phyloP scores from a whole-genome alignment of 2,797 vertebrate genomes.

The Columba guinea region DNA sequence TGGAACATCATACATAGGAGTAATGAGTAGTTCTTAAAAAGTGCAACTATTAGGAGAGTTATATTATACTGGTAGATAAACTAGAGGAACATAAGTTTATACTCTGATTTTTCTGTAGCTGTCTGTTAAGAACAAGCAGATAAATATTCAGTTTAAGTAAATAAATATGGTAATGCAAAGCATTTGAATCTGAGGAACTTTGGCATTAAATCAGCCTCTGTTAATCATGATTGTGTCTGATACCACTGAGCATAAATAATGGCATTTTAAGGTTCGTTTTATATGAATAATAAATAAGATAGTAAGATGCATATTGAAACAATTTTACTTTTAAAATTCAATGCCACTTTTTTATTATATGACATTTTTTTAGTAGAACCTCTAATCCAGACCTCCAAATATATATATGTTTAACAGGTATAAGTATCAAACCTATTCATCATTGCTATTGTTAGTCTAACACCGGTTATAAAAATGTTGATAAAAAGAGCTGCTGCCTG shows the following conservation, averaged over 20 bases:
- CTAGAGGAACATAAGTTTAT: background rate
- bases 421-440: background rate
- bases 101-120: background rate
- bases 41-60: background rate
- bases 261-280: conserved; percentile 24
- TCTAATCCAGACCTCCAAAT: background rate
- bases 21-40: background rate
- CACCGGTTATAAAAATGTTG: background rate
- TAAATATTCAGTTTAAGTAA: conserved; percentile 23
- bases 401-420: too few species aligned
- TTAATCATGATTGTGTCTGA: conserved; percentile 23
- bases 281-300: background rate
- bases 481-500: background rate
- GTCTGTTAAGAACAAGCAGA: background rate
- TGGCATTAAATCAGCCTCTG: background rate
- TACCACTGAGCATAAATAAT: background rate
- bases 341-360: background rate
- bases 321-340: background rate
- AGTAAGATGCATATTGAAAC: background rate
- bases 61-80: background rate
- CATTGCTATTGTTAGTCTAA: background rate
- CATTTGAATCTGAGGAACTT: background rate
- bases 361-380: background rate
- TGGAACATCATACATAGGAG: background rate
- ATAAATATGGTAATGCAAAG: conserved; percentile 23